Conservation (phyloP, 2,888 invertebrate species). For the Drosophila cracens region DNA sequence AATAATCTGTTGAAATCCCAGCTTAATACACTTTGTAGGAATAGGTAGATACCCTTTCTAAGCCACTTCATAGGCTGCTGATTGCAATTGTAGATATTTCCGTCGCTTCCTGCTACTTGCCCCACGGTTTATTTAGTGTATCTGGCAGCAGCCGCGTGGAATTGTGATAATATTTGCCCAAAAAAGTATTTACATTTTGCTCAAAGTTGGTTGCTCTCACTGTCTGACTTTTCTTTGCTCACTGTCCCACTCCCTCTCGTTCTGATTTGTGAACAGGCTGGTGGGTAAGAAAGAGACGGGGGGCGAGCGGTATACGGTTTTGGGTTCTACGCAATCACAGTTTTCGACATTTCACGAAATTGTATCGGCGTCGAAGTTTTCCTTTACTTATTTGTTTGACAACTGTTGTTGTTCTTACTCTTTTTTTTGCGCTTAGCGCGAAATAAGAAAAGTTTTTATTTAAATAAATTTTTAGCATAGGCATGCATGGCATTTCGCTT, state of each 20-base stretch:
- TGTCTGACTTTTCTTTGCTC: conserved; percentile 11
- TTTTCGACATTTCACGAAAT: conserved; percentile 78
- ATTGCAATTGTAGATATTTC: conserved; percentile 52
- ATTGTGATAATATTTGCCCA: conserved; percentile 82
- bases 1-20: background rate
- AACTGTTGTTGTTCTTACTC: conserved; percentile 57
- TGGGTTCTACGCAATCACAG: conserved; percentile 69
- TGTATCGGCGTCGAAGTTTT: conserved; percentile 81
- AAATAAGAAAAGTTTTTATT: conserved; percentile 81
- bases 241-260: background rate
- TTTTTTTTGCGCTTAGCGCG: conserved; percentile 55
- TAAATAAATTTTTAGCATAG: conserved; percentile 70
- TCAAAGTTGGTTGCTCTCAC: conserved; percentile 60
- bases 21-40: conserved; percentile 25
- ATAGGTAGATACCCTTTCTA: background rate
- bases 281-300: background rate
- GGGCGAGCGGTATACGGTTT: background rate
- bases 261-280: background rate
- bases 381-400: conserved; percentile 63
- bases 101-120: conserved; percentile 18
- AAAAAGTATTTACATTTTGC: conserved; percentile 82
- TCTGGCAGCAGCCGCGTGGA: conserved; percentile 57
- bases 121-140: conserved; percentile 67
- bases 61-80: conserved; percentile 3
- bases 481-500: conserved; percentile 59